phyloP scores from a whole-genome alignment of 2,797 vertebrate genomes.

The Pangasius krempfi region DNA sequence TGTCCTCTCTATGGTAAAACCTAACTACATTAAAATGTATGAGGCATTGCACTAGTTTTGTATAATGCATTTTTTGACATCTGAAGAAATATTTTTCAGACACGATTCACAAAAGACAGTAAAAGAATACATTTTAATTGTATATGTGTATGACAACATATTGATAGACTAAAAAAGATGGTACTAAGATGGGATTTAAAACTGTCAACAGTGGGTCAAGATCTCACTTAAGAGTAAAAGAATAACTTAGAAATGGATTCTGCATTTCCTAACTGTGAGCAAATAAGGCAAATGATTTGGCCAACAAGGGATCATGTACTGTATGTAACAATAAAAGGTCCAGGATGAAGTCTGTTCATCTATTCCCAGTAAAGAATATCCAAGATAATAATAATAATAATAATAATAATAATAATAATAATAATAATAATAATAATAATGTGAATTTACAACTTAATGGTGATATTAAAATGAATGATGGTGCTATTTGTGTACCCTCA shows the following conservation, averaged over 20 bases:
- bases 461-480: constrained; percentile 51
- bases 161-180: neutral
- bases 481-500: constrained; percentile 44
- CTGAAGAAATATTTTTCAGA: neutral
- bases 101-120: neutral
- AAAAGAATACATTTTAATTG: neutral
- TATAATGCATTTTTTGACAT: neutral
- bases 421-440: constrained; percentile 36
- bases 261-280: neutral
- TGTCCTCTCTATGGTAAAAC: neutral
- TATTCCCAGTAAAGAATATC: neutral
- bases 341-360: neutral
- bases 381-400: neutral
- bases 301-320: neutral
- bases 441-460: constrained; percentile 7
- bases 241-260: neutral
- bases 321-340: neutral
- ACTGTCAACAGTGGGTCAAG: too few species aligned
- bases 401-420: constrained; percentile 34
- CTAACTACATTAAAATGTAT: constrained; percentile 7
- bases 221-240: neutral
- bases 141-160: neutral
- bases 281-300: neutral
- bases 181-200: neutral
- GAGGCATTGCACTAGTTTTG: neutral